Conservation (phyloP, 30 jellyfish, hydroid and myxozoan genomes). For the Calvadosia cruxmelitensis region DNA sequence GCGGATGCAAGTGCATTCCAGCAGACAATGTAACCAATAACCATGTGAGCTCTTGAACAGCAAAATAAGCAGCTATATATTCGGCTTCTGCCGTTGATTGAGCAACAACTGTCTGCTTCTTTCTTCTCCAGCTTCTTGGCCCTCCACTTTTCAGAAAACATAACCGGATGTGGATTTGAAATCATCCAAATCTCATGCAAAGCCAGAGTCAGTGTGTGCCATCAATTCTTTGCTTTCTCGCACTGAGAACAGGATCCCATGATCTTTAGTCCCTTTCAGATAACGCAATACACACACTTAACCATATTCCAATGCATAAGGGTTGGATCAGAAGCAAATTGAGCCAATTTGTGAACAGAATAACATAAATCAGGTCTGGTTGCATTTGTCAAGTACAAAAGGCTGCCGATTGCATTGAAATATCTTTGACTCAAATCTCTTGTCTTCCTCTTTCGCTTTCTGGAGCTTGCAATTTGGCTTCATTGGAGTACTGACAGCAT, state of each 20-base stretch:
- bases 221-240: neutral
- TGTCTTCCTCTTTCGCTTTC: neutral
- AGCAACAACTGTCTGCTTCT: conserved; percentile 23
- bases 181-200: conserved; percentile 22
- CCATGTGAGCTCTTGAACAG: conserved; percentile 28
- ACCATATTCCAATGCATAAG: conserved; percentile 12
- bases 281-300: conserved; percentile 30
- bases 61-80: conserved; percentile 13
- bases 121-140: conserved; percentile 15
- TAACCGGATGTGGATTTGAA: conserved; percentile 19
- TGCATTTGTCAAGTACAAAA: conserved; percentile 11
- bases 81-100: conserved; percentile 20
- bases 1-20: no score
- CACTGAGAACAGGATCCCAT: neutral
- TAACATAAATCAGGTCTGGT: conserved; percentile 31
- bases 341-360: conserved; percentile 11
- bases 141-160: conserved; percentile 9
- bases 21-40: no score
- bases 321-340: conserved; percentile 7
- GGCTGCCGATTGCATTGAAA: conserved; percentile 26
- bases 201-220: conserved; percentile 29
- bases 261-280: conserved; percentile 19
- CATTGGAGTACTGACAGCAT: conserved; percentile 7
- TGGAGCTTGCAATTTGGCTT: neutral
- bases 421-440: neutral